Evolutionary conservation across 2,888 invertebrate species (phyloP).

Genomic region (Apotomis betuletana): DNA sequence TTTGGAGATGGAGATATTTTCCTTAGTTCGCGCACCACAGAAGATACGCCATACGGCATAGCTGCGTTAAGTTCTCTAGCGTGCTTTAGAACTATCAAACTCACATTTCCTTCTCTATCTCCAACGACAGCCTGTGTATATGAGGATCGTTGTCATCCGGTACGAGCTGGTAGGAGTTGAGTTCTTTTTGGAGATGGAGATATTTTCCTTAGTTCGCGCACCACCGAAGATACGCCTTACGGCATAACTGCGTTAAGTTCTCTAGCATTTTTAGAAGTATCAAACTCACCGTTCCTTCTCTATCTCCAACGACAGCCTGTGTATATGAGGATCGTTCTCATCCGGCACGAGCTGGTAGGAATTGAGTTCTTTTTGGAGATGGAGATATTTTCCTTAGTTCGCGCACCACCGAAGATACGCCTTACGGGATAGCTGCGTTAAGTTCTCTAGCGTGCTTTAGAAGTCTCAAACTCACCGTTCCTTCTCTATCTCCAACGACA

Average conservation of each 20-base stretch:
- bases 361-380: constrained; percentile 77
- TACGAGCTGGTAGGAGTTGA: constrained; percentile 90
- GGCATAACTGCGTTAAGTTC: neutral
- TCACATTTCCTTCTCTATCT: constrained; percentile 96
- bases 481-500: constrained; percentile 96
- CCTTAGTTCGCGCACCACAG: too few species aligned
- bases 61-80: too few species aligned
- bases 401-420: too few species aligned
- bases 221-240: too few species aligned
- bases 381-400: too few species aligned
- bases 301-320: constrained; percentile 95
- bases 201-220: constrained; percentile 54
- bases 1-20: too few species aligned
- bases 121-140: constrained; percentile 94
- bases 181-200: too few species aligned
- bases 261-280: neutral
- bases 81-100: constrained; percentile 5
- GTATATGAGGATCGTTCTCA: constrained; percentile 89
- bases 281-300: constrained; percentile 92
- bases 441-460: too few species aligned
- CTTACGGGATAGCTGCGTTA: too few species aligned
- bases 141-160: constrained; percentile 88
- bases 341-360: constrained; percentile 92
- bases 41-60: too few species aligned
- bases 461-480: constrained; percentile 85